Percentiles rank a stretch among this genome's conserved stretches.
Evolutionary conservation across 2,888 invertebrate species (phyloP).

Genomic region (Metacarcinus magister): DNA sequence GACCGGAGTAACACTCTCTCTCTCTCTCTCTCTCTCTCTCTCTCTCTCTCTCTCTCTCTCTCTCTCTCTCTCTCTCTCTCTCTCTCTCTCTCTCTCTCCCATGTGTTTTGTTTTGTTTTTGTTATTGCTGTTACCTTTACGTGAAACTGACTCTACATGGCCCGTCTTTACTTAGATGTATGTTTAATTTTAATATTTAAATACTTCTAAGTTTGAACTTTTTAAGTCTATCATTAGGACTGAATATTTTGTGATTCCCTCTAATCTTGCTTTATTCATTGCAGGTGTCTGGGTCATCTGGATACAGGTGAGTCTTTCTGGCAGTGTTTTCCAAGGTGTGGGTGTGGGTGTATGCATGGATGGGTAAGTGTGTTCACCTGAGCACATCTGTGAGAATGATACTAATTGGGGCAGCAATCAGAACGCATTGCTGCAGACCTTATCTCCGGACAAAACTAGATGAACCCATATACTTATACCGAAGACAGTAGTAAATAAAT

Average conservation of each 20-base stretch:
- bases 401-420: too few species aligned
- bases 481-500: too few species aligned
- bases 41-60: conserved; percentile 37
- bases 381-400: not conserved
- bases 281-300: not conserved
- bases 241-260: not conserved
- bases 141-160: too few species aligned
- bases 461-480: too few species aligned
- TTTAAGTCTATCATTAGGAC: not conserved
- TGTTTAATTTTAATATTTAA: too few species aligned
- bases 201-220: not conserved
- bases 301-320: conserved; percentile 2
- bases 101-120: too few species aligned
- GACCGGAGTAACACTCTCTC: not conserved
- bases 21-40: not conserved
- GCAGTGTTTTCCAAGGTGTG: not conserved
- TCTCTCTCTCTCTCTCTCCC: not conserved
- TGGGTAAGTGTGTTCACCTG: too few species aligned
- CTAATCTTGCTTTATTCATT: not conserved
- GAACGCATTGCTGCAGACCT: too few species aligned
- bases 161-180: too few species aligned
- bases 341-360: not conserved
- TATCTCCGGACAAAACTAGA: too few species aligned
- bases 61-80: conserved; percentile 31
- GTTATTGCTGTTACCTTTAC: too few species aligned